Base-by-base conservation (phyloP, 2,888 invertebrate genomes). In the Drosophila buzzatii region DNA sequence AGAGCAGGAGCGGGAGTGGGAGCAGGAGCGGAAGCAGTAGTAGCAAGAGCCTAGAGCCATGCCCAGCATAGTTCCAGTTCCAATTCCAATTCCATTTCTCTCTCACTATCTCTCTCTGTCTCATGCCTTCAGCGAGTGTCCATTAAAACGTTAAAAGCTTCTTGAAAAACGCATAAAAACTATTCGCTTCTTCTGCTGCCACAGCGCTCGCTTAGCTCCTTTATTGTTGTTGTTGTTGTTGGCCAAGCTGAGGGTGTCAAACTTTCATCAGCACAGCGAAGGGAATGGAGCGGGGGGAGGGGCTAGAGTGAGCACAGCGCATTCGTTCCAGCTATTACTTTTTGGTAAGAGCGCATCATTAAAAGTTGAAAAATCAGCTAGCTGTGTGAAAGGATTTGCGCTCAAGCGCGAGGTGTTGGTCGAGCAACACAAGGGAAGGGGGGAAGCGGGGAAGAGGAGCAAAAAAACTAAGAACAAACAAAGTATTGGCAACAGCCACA, bases 81-180 rank as follows among this genome's bases (percentile, higher is more conserved):
- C 64, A 53, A 31, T 44, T 47, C 27, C 70, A 67, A 52, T 56
- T 16, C 53, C 41, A 53, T 66, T 58, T 53, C 37, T 37, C 12
- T 0, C 37, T 20, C 23, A 5, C 41, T 55, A 23, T 23, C 37
- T 16, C 37, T 9, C 23, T 2, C 41, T 45, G 14, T 39, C 53
- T 41, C 35, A 56, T 35, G 63, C 39, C 64, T 33, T 27, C 44
- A 37, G 66, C 83, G 81, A 67, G 67, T 81, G 79, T 81, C 89
- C 89, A 85, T 85, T 85, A 89, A 85, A 89, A 89, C 87, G 87
- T 84, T 89, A 85, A 85, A 89, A 85, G 85, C 89, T 89, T 86
- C 85, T 89, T 81, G 89, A 89, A 79, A 79, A 85, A 79, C 85
- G 81, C 88, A 85, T 87, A 83, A 83, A 79, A 83, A 83, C 83